phyloP scores from a whole-genome alignment of 2,888 invertebrate genomes.

The Perithous albicinctus region DNA sequence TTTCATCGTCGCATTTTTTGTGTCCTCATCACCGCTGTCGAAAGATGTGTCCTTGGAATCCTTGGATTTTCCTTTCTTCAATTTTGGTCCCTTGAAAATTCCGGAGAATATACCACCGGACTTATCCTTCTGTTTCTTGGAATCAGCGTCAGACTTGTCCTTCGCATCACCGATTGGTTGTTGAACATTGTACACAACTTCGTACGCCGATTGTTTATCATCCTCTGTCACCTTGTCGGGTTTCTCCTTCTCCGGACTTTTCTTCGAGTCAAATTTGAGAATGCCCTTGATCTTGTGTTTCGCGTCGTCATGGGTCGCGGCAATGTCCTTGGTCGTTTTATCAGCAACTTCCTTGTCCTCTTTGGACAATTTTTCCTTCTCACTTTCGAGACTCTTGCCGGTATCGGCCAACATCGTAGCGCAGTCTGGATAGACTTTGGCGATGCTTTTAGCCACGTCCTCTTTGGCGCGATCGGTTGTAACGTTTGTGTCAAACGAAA shows the following conservation, averaged over 20 bases:
- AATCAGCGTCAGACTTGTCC: constrained; percentile 73
- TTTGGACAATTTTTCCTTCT: constrained; percentile 86
- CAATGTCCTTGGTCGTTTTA: constrained; percentile 84
- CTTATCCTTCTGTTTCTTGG: constrained; percentile 79
- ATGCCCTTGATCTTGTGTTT: constrained; percentile 81
- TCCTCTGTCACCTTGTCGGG: constrained; percentile 50
- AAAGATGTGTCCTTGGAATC: constrained; percentile 81
- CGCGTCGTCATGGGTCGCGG: constrained; percentile 82
- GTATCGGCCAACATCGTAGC: constrained; percentile 68
- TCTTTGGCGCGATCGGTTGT: constrained; percentile 69
- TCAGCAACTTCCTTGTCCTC: constrained; percentile 87
- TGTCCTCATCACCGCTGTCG: constrained; percentile 81
- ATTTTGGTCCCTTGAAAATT: constrained; percentile 81
- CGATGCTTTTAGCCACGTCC: constrained; percentile 68
- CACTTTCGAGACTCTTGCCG: constrained; percentile 72
- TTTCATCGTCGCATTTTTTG: constrained; percentile 71
- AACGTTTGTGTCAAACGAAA: constrained; percentile 72
- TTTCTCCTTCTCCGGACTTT: constrained; percentile 71
- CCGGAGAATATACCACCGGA: constrained; percentile 79
- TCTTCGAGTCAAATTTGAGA: constrained; percentile 73
- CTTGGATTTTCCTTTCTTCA: constrained; percentile 78
- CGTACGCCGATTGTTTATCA: constrained; percentile 74
- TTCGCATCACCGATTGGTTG: constrained; percentile 65
- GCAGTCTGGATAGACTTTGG: constrained; percentile 71
- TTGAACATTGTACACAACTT: constrained; percentile 77